These are phyloP conservation scores for Leucophora obtusa DNA, from an alignment of 2,888 invertebrate genomes.

Conservation along the genomic window DNA sequence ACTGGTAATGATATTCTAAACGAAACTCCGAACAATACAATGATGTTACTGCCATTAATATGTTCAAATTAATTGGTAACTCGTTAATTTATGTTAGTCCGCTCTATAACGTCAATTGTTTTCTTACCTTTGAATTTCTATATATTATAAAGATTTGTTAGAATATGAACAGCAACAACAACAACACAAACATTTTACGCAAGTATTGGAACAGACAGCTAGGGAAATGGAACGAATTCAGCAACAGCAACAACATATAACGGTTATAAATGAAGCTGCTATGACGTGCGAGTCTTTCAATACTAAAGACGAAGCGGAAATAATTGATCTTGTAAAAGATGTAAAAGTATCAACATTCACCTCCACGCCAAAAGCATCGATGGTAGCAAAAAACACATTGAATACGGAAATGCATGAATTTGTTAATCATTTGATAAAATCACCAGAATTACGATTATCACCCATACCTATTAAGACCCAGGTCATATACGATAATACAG, in stretches of 20 bases:
- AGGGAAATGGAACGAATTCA: slow-evolving; percentile 3
- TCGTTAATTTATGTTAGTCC: background rate
- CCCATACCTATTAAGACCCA: slow-evolving; percentile 63
- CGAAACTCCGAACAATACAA: too few species aligned
- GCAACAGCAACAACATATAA: slow-evolving; percentile 12
- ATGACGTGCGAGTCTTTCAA: slow-evolving; percentile 58
- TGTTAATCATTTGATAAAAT: slow-evolving; percentile 65
- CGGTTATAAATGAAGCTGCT: slow-evolving; percentile 16
- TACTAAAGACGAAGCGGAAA: slow-evolving; percentile 67
- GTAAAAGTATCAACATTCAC: background rate
- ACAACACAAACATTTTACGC: background rate
- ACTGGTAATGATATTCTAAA: too few species aligned
- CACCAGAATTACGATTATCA: slow-evolving; percentile 66
- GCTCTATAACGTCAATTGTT: background rate
- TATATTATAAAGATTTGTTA: slow-evolving; percentile 13
- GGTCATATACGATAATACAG: slow-evolving; percentile 64
- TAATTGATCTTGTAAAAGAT: slow-evolving; percentile 52
- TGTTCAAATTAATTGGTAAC: too few species aligned
- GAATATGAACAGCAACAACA: slow-evolving; percentile 4
- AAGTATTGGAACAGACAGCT: background rate
- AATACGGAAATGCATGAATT: slow-evolving; percentile 55
- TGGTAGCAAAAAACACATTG: background rate
- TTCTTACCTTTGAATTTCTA: background rate
- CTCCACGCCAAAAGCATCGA: background rate
- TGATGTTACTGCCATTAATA: too few species aligned